phyloP scores from a whole-genome alignment of 2,797 vertebrate genomes.

The Melanotaenia trifasciata region DNA sequence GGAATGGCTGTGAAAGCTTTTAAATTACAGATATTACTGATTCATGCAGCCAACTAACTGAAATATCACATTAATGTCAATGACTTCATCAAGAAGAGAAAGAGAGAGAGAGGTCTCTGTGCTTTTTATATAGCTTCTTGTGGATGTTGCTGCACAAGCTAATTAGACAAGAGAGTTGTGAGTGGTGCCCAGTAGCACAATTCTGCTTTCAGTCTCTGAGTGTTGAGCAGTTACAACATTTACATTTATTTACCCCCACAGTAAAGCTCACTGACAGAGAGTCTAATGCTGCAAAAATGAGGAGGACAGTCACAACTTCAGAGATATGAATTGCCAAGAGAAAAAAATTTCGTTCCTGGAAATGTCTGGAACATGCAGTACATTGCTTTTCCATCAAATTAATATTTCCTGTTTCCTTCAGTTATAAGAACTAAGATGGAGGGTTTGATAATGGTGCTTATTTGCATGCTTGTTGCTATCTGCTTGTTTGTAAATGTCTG shows the following conservation, averaged over 20 bases:
- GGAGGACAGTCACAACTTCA: not conserved
- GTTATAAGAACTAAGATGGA: too few species aligned
- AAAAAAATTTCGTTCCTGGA: not conserved
- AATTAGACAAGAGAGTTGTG: constrained; percentile 10
- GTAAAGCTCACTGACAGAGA: not conserved
- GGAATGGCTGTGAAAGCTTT: constrained; percentile 23
- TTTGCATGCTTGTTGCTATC: not conserved
- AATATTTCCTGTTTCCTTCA: too few species aligned
- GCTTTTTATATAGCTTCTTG: constrained; percentile 57
- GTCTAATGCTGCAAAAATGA: not conserved
- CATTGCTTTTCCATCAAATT: too few species aligned
- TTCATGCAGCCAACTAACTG: constrained; percentile 67
- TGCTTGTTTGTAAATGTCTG: not conserved
- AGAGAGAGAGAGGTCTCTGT: constrained; percentile 47
- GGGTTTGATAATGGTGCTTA: not conserved
- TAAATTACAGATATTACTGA: constrained; percentile 43
- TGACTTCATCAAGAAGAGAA: constrained; percentile 43
- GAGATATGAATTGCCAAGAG: not conserved
- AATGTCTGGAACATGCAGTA: not conserved
- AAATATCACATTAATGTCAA: constrained; percentile 84
- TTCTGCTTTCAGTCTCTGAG: constrained; percentile 2
- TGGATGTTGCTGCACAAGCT: constrained; percentile 42
- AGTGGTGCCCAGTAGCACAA: constrained; percentile 3
- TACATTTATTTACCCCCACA: not conserved
- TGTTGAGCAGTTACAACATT: constrained; percentile 7